These are phyloP conservation scores for Gopherus flavomarginatus DNA, from an alignment of 2,113 vertebrate species.

Conservation along the genomic window DNA sequence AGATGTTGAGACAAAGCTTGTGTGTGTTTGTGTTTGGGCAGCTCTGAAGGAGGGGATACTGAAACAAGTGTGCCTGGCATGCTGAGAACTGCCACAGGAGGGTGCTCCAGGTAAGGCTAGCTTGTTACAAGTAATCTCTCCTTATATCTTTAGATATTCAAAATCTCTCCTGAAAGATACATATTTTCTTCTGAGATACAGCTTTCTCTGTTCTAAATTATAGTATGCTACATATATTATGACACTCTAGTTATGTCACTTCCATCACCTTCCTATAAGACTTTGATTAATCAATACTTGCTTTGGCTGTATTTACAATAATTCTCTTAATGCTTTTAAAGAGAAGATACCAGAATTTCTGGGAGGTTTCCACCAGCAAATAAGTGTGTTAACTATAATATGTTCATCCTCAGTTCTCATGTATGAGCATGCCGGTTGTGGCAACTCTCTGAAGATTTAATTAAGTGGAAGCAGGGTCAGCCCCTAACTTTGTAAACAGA, in stretches of 20 bases:
- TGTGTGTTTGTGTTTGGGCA: too few species aligned
- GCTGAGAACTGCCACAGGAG: too few species aligned
- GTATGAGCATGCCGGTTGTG: neutral
- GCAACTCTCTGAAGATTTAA: neutral
- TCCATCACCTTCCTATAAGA: neutral
- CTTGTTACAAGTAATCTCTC: neutral
- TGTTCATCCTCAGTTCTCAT: neutral
- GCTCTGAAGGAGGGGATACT: too few species aligned
- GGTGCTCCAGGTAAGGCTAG: too few species aligned
- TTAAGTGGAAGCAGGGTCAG: neutral
- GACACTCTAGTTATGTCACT: neutral
- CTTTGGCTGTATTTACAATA: neutral
- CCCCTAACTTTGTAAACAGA: neutral
- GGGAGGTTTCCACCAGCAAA: neutral
- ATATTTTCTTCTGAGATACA: neutral
- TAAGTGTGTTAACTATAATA: neutral
- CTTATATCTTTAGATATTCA: neutral
- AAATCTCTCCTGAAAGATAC: neutral
- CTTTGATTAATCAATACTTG: neutral
- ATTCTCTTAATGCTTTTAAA: neutral
- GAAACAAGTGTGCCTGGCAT: too few species aligned
- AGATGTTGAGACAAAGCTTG: too few species aligned
- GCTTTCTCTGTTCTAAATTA: neutral
- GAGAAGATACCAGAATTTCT: neutral
- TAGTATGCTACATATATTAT: neutral